Evolutionary conservation across 2,797 vertebrate species (phyloP), one percentile per base, ranked within the genome.

Genomic region (Alca torda): DNA sequence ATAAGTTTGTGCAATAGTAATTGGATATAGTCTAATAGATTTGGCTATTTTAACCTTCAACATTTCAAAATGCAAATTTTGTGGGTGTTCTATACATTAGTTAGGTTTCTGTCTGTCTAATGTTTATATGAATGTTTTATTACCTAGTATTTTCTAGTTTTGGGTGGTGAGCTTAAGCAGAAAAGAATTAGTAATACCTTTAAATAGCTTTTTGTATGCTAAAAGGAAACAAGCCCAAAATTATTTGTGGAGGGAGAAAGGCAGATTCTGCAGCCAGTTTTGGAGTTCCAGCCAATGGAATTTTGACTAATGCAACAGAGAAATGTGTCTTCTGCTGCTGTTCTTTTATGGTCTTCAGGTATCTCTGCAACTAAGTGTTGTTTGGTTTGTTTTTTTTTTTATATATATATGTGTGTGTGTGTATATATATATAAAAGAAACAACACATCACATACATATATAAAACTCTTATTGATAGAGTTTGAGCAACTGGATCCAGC

Each of bases 371-470:
- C 31, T 26, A 54, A 72, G 21, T 45, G 43, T 18, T 18, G 43
- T 77, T 74, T 39, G 6, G 51, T 41, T 79, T 45, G 8, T 41
- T 9, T 35, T 31, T 21, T n/a, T 28, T 11, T 46, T 3, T 46
- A 2, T 64, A 0, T 64, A 1, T 60, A 7, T 37, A 13, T 63
- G 6, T 78, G 6, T 75, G 20, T 73, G 5, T 69, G 1, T 61
- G 2, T 30, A 2, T 67, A 14, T 51, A 24, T 39, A 25, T 21
- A 24, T n/a, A 69, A 75, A 50, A 8, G 5, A 72, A 64, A 16
- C 8, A 48, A 10, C 28, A 39, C 15, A 41, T 9, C 19, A 43
- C 31, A 37, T 14, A 13, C 9, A 28, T 50, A 15, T 0, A 2
- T 48, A 43, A 74, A 67, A 39, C 7, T n/a, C 15, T 67, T n/a